Evolutionary conservation across 2,113 vertebrate species (phyloP).

Genomic region (Microtus montanus): DNA sequence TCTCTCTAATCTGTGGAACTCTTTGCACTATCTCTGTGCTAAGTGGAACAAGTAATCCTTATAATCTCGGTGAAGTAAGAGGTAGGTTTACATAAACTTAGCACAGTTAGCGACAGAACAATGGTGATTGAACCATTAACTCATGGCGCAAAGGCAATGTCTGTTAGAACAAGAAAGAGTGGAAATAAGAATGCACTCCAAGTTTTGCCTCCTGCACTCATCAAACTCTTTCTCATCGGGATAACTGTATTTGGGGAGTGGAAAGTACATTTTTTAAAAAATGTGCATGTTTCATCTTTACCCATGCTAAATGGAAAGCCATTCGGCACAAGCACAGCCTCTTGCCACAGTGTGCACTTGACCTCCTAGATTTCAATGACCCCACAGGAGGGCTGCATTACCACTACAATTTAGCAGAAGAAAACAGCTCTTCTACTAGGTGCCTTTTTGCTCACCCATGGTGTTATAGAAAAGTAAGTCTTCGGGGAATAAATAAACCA

Average conservation of each 20-base stretch:
- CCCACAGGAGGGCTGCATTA: slow-evolving; percentile 54
- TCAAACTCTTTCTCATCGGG: slow-evolving; percentile 19
- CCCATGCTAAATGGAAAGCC: slow-evolving; percentile 47
- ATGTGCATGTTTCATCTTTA: neutral
- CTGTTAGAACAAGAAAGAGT: slow-evolving; percentile 43
- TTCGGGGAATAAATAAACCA: slow-evolving; percentile 64
- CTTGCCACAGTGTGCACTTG: slow-evolving; percentile 27
- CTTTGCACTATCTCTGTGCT: slow-evolving; percentile 36
- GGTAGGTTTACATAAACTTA: slow-evolving; percentile 41
- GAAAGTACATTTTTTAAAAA: neutral
- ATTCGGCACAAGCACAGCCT: slow-evolving; percentile 9
- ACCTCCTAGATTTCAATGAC: slow-evolving; percentile 53
- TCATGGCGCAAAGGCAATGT: slow-evolving; percentile 40
- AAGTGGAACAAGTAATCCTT: slow-evolving; percentile 38
- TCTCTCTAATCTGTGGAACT: slow-evolving; percentile 55
- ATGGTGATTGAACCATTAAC: slow-evolving; percentile 15
- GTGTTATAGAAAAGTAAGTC: slow-evolving; percentile 47
- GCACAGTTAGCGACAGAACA: slow-evolving; percentile 24
- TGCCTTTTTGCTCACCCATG: neutral
- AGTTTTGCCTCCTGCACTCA: slow-evolving; percentile 27
- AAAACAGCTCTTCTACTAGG: slow-evolving; percentile 47
- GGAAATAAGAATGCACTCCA: slow-evolving; percentile 49
- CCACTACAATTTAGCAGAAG: slow-evolving; percentile 51
- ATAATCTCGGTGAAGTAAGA: slow-evolving; percentile 26
- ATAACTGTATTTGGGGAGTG: slow-evolving; percentile 41